A percentile compares a stretch with the other conserved stretches of the same genome.
These are phyloP conservation scores for Furcula furcula DNA, from an alignment of 2,888 invertebrate species.

Conservation along the genomic window DNA sequence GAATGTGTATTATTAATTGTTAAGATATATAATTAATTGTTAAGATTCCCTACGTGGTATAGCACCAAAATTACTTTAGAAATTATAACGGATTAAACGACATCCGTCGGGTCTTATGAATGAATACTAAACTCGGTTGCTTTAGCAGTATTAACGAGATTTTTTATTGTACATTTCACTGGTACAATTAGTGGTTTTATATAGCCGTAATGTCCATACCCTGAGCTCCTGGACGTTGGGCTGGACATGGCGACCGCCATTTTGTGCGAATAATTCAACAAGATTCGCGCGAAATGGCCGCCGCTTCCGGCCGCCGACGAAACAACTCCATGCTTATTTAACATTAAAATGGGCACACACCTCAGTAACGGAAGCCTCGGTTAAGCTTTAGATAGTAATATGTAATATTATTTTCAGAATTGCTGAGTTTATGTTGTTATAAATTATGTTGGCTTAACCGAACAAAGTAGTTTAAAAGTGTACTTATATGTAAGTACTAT, in stretches of 20 bases:
- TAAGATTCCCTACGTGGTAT: no score
- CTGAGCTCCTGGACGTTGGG: conserved; percentile 30
- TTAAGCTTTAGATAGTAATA: conserved; percentile 7
- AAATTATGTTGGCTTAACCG: no score
- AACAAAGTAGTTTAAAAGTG: no score
- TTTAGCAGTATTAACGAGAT: conserved; percentile 20
- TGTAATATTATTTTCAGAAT: neutral
- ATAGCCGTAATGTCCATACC: conserved; percentile 46
- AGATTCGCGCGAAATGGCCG: conserved; percentile 69
- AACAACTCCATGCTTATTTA: conserved; percentile 44
- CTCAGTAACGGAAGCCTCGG: conserved; percentile 28
- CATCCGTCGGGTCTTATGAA: conserved; percentile 25
- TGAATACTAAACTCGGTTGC: conserved; percentile 18
- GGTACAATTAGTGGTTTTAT: conserved; percentile 64
- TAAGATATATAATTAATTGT: no score
- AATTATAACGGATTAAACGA: conserved; percentile 39
- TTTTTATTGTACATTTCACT: conserved; percentile 42
- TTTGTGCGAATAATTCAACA: conserved; percentile 70
- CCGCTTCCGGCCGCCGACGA: conserved; percentile 41
- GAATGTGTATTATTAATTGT: no score
- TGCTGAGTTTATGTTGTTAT: no score
- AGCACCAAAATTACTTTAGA: conserved; percentile 35
- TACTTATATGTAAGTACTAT: no score
- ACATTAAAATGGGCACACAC: conserved; percentile 50
- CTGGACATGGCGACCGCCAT: conserved; percentile 49